phyloP scores from a whole-genome alignment of 2,113 vertebrate genomes.

The Athene noctua region DNA sequence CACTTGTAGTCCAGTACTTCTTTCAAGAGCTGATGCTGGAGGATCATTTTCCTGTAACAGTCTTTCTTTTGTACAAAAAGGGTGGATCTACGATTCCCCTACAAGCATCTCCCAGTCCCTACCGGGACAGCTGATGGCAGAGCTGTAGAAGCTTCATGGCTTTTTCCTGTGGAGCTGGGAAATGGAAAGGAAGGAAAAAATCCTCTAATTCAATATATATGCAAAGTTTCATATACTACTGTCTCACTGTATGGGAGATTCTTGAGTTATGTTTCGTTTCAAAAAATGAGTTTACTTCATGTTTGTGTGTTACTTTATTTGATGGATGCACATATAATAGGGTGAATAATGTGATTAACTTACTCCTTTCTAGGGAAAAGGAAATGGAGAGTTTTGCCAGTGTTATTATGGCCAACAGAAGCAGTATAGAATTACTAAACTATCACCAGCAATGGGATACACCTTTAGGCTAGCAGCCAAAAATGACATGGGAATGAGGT shows the following conservation, averaged over 20 bases:
- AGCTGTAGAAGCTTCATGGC: neutral
- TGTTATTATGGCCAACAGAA: constrained; percentile 93
- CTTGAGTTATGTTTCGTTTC: neutral
- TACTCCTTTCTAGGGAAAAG: constrained; percentile 84
- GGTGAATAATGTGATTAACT: constrained; percentile 12
- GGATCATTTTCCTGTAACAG: neutral
- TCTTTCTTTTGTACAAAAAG: neutral
- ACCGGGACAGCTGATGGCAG: neutral
- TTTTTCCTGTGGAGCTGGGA: neutral
- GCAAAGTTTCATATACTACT: neutral
- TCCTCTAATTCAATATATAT: neutral
- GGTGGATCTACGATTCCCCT: neutral
- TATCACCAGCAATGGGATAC: constrained; percentile 92
- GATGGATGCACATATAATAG: neutral
- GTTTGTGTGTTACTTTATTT: neutral
- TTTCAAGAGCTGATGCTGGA: neutral
- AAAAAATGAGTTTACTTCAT: neutral
- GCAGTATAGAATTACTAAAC: constrained; percentile 93
- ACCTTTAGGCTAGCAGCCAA: constrained; percentile 94
- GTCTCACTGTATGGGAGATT: neutral
- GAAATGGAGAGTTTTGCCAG: constrained; percentile 86
- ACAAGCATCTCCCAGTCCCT: neutral
- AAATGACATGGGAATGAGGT: constrained; percentile 96
- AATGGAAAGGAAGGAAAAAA: neutral
- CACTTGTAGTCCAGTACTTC: neutral